phyloP scores from a whole-genome alignment of 2,888 invertebrate species.

The Sphaeridia pumilis region DNA sequence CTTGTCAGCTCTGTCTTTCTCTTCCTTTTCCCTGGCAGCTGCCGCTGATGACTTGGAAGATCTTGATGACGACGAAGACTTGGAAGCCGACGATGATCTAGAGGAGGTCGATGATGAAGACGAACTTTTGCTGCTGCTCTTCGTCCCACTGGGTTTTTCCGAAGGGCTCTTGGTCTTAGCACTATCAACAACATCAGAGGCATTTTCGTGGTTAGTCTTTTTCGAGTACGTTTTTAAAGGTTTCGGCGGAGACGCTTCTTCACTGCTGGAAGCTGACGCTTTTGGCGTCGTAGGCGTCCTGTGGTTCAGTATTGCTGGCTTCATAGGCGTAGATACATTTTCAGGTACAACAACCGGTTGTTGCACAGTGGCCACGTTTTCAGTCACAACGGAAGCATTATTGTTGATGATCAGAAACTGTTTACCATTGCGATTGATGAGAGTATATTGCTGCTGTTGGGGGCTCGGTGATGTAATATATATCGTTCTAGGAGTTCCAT shows the following conservation, averaged over 20 bases:
- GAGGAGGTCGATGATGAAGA: slow-evolving; percentile 1
- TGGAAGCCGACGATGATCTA: neutral
- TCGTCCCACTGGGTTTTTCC: neutral
- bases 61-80: neutral
- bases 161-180: neutral
- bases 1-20: slow-evolving; percentile 37
- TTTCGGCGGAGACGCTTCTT: neutral
- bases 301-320: no score
- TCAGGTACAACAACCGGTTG: no score
- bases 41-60: slow-evolving; percentile 16
- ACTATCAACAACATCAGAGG: neutral
- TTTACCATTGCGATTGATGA: no score
- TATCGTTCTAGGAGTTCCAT: no score
- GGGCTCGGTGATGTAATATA: no score
- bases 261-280: neutral
- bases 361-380: no score
- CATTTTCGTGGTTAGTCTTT: neutral
- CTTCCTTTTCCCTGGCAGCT: slow-evolving; percentile 27
- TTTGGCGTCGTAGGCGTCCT: neutral
- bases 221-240: slow-evolving; percentile 17
- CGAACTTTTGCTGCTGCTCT: no score
- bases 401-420: no score
- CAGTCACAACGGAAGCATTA: no score
- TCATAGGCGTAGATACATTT: no score
- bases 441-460: no score